Conservation (phyloP, 2,888 invertebrate genomes). For the Acleris emargana region DNA sequence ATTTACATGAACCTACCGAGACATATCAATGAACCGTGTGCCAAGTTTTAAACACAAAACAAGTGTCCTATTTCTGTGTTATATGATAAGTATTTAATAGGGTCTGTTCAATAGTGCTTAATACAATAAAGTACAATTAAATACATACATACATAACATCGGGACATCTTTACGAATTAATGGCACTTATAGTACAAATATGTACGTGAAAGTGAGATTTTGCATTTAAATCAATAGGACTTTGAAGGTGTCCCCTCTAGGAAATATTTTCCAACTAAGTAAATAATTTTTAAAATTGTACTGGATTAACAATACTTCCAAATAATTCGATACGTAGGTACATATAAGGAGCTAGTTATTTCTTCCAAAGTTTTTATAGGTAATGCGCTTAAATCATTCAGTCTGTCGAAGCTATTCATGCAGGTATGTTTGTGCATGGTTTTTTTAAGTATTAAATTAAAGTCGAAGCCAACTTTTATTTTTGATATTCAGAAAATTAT, state of each 20-base stretch:
- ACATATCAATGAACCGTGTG: constrained; percentile 72
- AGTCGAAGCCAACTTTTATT: constrained; percentile 72
- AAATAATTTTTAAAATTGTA: constrained; percentile 23
- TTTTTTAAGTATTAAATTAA: constrained; percentile 54
- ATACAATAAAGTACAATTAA: constrained; percentile 44
- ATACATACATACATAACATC: constrained; percentile 20
- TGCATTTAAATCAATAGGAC: constrained; percentile 39
- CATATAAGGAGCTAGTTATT: constrained; percentile 29
- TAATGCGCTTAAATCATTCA: constrained; percentile 45
- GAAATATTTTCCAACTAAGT: constrained; percentile 22
- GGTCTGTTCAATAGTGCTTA: constrained; percentile 43
- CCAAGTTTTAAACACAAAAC: constrained; percentile 60
- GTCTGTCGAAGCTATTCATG: constrained; percentile 45
- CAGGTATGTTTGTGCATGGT: constrained; percentile 66
- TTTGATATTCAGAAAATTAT: constrained; percentile 79
- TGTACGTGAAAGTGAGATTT: constrained; percentile 42
- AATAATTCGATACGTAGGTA: constrained; percentile 21
- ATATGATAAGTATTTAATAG: constrained; percentile 35
- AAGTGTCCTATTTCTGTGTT: constrained; percentile 63
- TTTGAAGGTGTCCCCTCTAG: constrained; percentile 22
- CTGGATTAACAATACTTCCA: constrained; percentile 32
- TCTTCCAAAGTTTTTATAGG: constrained; percentile 30
- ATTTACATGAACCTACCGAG: constrained; percentile 43
- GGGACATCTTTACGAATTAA: constrained; percentile 39
- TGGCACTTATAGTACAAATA: constrained; percentile 48